Percentiles rank a stretch among this genome's conserved stretches.
Conservation (phyloP, 2,113 vertebrate genomes). For the Aegotheles bennettii region DNA sequence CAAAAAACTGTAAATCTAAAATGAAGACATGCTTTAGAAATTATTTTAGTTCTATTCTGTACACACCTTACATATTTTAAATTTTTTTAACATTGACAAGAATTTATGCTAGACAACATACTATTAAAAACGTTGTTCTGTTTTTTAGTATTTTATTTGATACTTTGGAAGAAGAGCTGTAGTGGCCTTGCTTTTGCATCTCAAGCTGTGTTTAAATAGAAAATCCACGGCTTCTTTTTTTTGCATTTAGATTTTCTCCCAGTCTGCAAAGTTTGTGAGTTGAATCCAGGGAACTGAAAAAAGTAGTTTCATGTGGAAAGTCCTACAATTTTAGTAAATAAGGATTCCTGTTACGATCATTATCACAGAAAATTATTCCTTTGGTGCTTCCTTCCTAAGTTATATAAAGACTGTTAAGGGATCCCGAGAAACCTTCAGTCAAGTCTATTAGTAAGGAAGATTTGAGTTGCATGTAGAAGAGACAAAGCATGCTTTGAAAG, state of each 20-base stretch:
- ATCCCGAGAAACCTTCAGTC: neutral
- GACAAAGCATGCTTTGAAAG: neutral
- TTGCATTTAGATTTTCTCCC: neutral
- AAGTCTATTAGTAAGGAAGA: neutral
- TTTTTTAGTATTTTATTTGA: neutral
- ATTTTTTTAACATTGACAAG: neutral
- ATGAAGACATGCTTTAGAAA: neutral
- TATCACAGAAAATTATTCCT: neutral
- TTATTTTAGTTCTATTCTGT: neutral
- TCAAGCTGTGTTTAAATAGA: neutral
- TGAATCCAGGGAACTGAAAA: neutral
- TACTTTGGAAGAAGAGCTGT: neutral
- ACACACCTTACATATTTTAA: neutral
- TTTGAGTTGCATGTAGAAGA: neutral
- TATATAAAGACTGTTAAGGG: neutral
- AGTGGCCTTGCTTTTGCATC: neutral
- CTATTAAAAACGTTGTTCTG: neutral
- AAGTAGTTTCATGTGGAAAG: neutral
- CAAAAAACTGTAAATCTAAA: neutral
- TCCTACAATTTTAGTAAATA: neutral
- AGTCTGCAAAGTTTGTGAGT: neutral
- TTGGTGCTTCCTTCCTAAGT: neutral
- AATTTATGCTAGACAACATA: neutral
- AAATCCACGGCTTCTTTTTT: neutral
- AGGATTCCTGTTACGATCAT: neutral